Conservation (phyloP, 2,797 vertebrate species). For the Heliangelus exortis region DNA sequence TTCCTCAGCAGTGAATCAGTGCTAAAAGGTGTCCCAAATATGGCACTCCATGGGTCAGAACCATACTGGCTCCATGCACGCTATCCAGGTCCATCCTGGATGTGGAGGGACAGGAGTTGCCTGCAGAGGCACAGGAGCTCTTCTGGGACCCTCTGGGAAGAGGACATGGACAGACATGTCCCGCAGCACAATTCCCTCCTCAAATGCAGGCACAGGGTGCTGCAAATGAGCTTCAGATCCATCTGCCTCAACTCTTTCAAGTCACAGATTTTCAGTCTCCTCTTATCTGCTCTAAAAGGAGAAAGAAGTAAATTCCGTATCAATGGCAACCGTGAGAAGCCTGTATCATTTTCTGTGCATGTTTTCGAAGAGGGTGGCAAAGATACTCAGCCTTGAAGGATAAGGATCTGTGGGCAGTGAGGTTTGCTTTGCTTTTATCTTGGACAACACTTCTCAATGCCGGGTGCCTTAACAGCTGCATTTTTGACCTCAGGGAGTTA, state of each 20-base stretch:
- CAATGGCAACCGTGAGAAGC: slow-evolving; percentile 60
- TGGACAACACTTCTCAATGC: slow-evolving; percentile 51
- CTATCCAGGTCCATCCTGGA: not conserved
- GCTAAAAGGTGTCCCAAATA: not conserved
- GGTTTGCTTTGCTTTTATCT: slow-evolving; percentile 64
- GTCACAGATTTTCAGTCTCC: slow-evolving; percentile 32
- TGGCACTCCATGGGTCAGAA: not conserved
- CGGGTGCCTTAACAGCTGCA: slow-evolving; percentile 46
- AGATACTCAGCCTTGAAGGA: slow-evolving; percentile 63
- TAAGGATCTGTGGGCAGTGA: slow-evolving; percentile 46
- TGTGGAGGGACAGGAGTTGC: not conserved
- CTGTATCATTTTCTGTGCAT: slow-evolving; percentile 15
- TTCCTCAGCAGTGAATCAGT: slow-evolving; percentile 9
- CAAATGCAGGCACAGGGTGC: not conserved
- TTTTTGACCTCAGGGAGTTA: slow-evolving; percentile 32
- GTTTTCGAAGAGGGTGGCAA: slow-evolving; percentile 28
- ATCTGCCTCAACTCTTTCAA: not conserved
- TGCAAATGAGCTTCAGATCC: not conserved
- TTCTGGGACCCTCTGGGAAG: not conserved
- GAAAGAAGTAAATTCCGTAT: slow-evolving; percentile 47
- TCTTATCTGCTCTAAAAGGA: slow-evolving; percentile 37
- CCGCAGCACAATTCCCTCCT: not conserved
- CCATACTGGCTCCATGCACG: not conserved
- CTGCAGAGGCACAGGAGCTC: not conserved
- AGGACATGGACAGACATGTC: not conserved